Percentiles rank a stretch among this genome's conserved stretches.
These are phyloP conservation scores for Nephrotoma flavescens DNA, from an alignment of 2,888 invertebrate genomes.

Conservation along the genomic window DNA sequence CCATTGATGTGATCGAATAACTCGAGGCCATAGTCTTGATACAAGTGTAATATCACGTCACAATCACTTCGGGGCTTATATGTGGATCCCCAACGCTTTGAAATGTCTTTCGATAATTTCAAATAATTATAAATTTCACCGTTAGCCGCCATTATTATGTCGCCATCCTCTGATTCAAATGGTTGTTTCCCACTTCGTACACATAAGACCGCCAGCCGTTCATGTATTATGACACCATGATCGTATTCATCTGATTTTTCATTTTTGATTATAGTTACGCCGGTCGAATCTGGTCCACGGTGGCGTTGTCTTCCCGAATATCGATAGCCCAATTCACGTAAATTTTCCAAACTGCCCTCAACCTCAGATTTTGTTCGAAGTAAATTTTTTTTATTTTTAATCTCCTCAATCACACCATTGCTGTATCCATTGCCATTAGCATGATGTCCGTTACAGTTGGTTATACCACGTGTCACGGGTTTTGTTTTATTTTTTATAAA, in stretches of 20 bases:
- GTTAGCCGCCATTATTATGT: slow-evolving; percentile 26
- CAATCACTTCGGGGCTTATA: slow-evolving; percentile 29
- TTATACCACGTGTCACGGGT: not conserved
- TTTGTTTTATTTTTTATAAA: slow-evolving; percentile 19
- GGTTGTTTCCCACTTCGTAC: slow-evolving; percentile 28
- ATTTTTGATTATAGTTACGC: slow-evolving; percentile 19
- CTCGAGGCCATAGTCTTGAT: slow-evolving; percentile 22
- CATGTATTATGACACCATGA: slow-evolving; percentile 26
- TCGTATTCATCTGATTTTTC: slow-evolving; percentile 11
- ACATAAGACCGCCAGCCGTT: slow-evolving; percentile 25
- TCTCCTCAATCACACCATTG: not conserved
- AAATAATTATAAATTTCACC: slow-evolving; percentile 31
- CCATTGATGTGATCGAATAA: slow-evolving; percentile 26
- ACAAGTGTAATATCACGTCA: slow-evolving; percentile 28
- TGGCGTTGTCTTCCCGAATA: slow-evolving; percentile 28
- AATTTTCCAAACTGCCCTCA: slow-evolving; percentile 15
- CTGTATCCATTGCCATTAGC: not conserved
- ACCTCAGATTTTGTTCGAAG: not conserved
- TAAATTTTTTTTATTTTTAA: not conserved
- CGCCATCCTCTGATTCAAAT: slow-evolving; percentile 21
- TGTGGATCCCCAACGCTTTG: slow-evolving; percentile 18
- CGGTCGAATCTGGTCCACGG: slow-evolving; percentile 29
- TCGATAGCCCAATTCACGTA: slow-evolving; percentile 26
- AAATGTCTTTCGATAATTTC: slow-evolving; percentile 24
- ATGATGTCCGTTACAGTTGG: not conserved